Evolutionary conservation across 2,888 invertebrate genomes (phyloP).

Genomic region (Thera obeliscata): DNA sequence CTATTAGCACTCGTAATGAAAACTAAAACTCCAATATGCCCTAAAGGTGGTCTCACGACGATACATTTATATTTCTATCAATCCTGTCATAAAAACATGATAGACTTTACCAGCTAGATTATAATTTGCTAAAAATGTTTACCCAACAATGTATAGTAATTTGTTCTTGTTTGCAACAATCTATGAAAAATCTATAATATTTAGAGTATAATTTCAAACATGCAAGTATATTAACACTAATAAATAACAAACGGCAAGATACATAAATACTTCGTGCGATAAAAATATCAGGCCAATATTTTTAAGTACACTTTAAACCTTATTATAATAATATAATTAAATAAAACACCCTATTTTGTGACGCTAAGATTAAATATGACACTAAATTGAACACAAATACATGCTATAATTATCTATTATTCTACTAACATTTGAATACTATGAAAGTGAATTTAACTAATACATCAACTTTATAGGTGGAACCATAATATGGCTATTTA

Average conservation of each 20-base stretch:
- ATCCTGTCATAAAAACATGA: slow-evolving; percentile 12
- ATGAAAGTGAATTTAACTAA: slow-evolving; percentile 31
- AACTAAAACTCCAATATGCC: slow-evolving; percentile 5
- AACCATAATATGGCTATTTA: slow-evolving; percentile 21
- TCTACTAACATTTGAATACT: slow-evolving; percentile 24
- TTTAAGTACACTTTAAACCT: slow-evolving; percentile 50
- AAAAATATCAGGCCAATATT: slow-evolving; percentile 57
- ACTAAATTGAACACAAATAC: slow-evolving; percentile 81
- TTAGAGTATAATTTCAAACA: slow-evolving; percentile 18
- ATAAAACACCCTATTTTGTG: slow-evolving; percentile 61
- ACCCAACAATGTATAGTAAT: background rate
- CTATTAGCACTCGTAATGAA: slow-evolving; percentile 29
- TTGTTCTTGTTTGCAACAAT: slow-evolving; percentile 2
- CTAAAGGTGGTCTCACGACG: too few species aligned
- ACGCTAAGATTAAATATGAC: slow-evolving; percentile 76
- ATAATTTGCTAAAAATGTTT: slow-evolving; percentile 7
- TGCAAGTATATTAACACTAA: slow-evolving; percentile 23
- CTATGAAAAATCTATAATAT: slow-evolving; percentile 11
- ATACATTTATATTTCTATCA: background rate
- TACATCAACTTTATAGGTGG: slow-evolving; percentile 44
- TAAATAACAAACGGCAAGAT: slow-evolving; percentile 61
- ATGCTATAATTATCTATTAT: slow-evolving; percentile 38
- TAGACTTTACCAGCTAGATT: background rate
- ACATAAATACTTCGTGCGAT: slow-evolving; percentile 62
- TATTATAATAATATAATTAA: slow-evolving; percentile 44